Base-by-base conservation (phyloP, 2,888 invertebrate genomes). In the Oscheius onirici region DNA sequence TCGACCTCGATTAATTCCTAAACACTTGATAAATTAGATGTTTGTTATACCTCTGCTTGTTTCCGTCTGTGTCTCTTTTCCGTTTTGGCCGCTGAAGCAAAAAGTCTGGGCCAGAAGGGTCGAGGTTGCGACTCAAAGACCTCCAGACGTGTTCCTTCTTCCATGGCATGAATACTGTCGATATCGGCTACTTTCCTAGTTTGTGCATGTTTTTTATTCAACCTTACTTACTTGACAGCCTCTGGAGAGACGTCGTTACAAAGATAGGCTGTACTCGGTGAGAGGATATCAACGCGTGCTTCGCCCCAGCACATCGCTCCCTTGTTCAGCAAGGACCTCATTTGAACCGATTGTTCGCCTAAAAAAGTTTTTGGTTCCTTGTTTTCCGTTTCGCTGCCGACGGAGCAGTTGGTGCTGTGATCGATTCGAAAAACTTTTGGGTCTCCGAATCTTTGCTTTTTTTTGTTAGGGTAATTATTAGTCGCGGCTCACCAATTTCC, bases 221-320 rank as follows among this genome's bases (percentile, higher is more conserved):
- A 46, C 8, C 8, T 34, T 17, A 46, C 46, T 24, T 8, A 70
- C 70, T 61, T 61, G 55, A 63, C 55, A 51, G 20, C 40, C n/a
- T 51, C 54, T 11, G 52, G 70, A 15, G 49, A 26, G 20, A 78
- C 67, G 43, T 76, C 71, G 28, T 74, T 74, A 57, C 78, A 78
- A 8, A 76, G 60, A 43, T 69, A 75, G 6, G 74, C 75, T 1
- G 40, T 70, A 69, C 76, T 76, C 13, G 52, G 65, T 15, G 57
- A 41, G 15, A 46, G 20, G 11, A 75, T 70, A 1, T 51, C 34
- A 5, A 72, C 54, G 2, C 8, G n/a, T 11, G 74, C 61, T 26
- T 66, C 57, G 13, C 77, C 82, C 81, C 81, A 83, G 49, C 83
- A 83, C n/a, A 69, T 51, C 17, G 78, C 68, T 57, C 73, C 71